Evolutionary conservation across 2,888 invertebrate genomes (phyloP).

Genomic region (Eumacrocentrus americanus): DNA sequence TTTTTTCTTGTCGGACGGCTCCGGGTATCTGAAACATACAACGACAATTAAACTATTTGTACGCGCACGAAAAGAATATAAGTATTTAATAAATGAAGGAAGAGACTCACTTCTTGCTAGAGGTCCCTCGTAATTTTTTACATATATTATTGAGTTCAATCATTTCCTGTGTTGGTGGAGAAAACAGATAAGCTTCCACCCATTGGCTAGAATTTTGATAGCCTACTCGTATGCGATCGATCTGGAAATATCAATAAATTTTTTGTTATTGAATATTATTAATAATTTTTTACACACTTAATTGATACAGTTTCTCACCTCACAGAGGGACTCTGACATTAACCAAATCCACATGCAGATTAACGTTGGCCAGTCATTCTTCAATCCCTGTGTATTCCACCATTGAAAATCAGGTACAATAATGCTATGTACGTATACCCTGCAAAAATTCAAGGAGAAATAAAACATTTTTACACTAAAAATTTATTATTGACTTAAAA

Average conservation of each 20-base stretch:
- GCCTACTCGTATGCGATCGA: conserved; percentile 27
- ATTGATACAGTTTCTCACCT: conserved; percentile 38
- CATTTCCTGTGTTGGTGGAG: conserved; percentile 45
- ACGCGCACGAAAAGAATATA: not conserved
- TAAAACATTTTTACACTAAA: conserved; percentile 2
- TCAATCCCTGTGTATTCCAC: conserved; percentile 34
- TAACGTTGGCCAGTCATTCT: conserved; percentile 35
- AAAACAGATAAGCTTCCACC: conserved; percentile 40
- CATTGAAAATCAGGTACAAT: conserved; percentile 46
- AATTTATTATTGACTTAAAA: too few species aligned
- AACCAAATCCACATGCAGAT: conserved; percentile 49
- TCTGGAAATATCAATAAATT: conserved; percentile 22
- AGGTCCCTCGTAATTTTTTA: conserved; percentile 41
- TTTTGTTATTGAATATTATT: not conserved
- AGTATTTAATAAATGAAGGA: conserved; percentile 17
- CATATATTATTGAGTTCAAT: conserved; percentile 45
- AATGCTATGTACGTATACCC: conserved; percentile 45
- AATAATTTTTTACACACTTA: too few species aligned
- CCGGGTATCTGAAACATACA: conserved; percentile 17
- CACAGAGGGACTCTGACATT: conserved; percentile 44
- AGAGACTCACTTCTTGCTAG: conserved; percentile 31
- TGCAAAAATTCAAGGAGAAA: conserved; percentile 23
- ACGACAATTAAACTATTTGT: conserved; percentile 7
- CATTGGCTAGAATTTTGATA: conserved; percentile 30
- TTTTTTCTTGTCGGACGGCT: conserved; percentile 34